These are phyloP conservation scores for Malacosoma neustria DNA, from an alignment of 2,888 invertebrate genomes.

Conservation along the genomic window DNA sequence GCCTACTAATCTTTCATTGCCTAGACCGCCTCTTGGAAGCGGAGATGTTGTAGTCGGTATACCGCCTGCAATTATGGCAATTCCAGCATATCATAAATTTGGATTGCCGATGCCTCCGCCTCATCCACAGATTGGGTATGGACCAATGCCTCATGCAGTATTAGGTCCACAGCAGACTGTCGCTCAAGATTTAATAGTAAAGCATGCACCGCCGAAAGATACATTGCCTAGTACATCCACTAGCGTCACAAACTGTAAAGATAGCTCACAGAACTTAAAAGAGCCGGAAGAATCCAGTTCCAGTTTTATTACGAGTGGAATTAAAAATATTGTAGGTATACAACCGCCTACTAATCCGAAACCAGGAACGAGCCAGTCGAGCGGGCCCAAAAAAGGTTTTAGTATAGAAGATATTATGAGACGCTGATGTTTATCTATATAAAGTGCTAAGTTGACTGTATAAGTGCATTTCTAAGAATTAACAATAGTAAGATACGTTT, in stretches of 20 bases:
- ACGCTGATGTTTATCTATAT: constrained; percentile 68
- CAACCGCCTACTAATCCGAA: constrained; percentile 61
- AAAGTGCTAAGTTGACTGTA: constrained; percentile 3
- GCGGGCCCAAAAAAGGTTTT: constrained; percentile 86
- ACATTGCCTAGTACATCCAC: constrained; percentile 52
- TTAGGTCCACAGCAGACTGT: constrained; percentile 66
- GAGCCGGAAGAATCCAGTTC: constrained; percentile 44
- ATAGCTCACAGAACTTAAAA: constrained; percentile 29
- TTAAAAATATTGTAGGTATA: constrained; percentile 69
- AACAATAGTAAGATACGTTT: constrained; percentile 11
- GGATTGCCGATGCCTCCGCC: constrained; percentile 63
- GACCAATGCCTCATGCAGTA: constrained; percentile 48
- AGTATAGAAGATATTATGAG: constrained; percentile 95
- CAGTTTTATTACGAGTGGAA: constrained; percentile 58
- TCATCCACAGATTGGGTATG: constrained; percentile 57
- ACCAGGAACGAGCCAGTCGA: constrained; percentile 73
- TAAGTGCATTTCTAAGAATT: constrained; percentile 5
- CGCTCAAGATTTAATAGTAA: constrained; percentile 68
- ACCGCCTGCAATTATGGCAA: constrained; percentile 53
- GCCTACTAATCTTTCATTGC: constrained; percentile 66
- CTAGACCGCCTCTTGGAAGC: constrained; percentile 43
- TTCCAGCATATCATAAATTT: constrained; percentile 67
- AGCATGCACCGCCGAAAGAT: constrained; percentile 68
- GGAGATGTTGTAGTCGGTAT: constrained; percentile 52
- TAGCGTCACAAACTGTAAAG: constrained; percentile 49